Evolutionary conservation across 2,888 invertebrate species (phyloP), one percentile per base, ranked within the genome.

Genomic region (Baronia brevicornis): DNA sequence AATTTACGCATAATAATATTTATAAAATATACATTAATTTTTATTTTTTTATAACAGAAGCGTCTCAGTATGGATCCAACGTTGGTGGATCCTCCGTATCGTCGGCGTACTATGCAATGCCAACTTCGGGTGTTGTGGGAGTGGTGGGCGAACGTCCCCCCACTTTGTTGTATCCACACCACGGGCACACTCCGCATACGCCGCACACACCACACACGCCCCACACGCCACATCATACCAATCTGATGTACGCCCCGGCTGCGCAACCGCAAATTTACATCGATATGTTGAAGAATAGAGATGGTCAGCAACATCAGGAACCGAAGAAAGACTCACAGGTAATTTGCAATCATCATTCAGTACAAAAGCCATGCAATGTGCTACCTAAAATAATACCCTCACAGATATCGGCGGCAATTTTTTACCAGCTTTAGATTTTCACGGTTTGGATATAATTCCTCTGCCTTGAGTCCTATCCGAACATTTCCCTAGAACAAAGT

Each of bases 221-320:
- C 2, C 66, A 66, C 36, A 62, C 68, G 14, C 68, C 72, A 8
- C 77, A 78, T 34, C 71, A 74, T 41, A 46, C 67, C 4, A 60
- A 58, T 43, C 38, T 77, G 3, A 68, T 75, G 74, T 75, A 77
- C 7, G 70, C 75, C 36, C 74, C 72, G 5, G 72, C 77, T 48
- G 74, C 75, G 28, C 79, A 75, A 25, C 73, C 73, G 8, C 79
- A 78, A 26, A 28, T 78, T 5, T 84, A 84, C 37, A 46, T 82
- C 3, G 82, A 84, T 18, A 73, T 84, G 66, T 29, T 82, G 44
- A 80, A 80, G 59, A 77, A 73, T 22, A 63, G 79, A 18, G 80
- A 78, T 2, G 62, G 59, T 0, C 69, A 67, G 22, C 72, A 69
- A 20, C 79, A 79, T 39, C 69, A 70, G 32, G 77, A 79, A 5